Conservation (phyloP, 64 coral and sea anemone genomes). For the Exaiptasia diaphana region DNA sequence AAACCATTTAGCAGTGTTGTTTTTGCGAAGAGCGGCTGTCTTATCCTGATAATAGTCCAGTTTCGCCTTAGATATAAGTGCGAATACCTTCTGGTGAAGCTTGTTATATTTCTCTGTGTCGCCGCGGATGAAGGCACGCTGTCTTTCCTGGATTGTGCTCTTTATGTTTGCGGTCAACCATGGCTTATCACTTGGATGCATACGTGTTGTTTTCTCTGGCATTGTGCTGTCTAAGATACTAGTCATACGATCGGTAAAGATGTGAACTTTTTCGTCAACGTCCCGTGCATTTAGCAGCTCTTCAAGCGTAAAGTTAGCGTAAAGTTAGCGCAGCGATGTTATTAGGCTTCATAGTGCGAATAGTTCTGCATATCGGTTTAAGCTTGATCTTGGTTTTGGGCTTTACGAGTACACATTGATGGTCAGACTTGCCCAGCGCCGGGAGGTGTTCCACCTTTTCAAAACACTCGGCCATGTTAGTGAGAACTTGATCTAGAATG, state of each 20-base stretch:
- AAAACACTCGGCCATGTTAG: slow-evolving; percentile 18
- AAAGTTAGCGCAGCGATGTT: slow-evolving; percentile 12
- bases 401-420: slow-evolving; percentile 6
- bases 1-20: neutral
- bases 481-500: slow-evolving; percentile 23
- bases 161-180: slow-evolving; percentile 34
- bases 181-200: slow-evolving; percentile 13
- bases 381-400: neutral
- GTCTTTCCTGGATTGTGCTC: neutral
- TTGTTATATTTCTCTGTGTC: slow-evolving; percentile 4
- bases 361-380: neutral
- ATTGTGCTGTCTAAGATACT: slow-evolving; percentile 16
- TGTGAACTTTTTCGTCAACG: neutral
- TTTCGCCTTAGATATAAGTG: slow-evolving; percentile 38
- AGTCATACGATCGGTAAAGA: neutral
- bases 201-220: neutral
- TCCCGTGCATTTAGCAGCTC: slow-evolving; percentile 23
- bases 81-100: neutral
- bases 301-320: neutral
- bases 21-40: neutral
- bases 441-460: neutral
- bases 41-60: neutral
- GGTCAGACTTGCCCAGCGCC: slow-evolving; percentile 9
- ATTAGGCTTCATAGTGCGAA: neutral
- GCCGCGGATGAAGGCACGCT: slow-evolving; percentile 5